Percentiles rank a stretch among this genome's conserved stretches.
These are phyloP conservation scores for Brachyptera risi DNA, from an alignment of 2,888 invertebrate species.

Conservation along the genomic window DNA sequence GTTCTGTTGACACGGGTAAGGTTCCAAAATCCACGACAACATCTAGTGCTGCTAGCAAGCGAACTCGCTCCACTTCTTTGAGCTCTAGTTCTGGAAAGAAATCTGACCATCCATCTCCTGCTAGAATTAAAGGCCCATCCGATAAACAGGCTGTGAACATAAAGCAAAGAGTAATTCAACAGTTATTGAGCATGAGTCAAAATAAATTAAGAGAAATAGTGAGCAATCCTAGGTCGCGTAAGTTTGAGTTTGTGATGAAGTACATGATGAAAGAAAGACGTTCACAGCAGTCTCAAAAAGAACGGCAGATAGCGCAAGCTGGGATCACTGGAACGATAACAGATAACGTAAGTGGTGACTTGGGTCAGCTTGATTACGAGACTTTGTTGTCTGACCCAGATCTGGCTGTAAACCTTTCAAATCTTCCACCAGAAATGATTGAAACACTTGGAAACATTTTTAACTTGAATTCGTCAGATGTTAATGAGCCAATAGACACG, in stretches of 20 bases:
- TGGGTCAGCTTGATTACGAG: constrained; percentile 14
- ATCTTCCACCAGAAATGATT: constrained; percentile 28
- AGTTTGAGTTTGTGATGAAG: constrained; percentile 31
- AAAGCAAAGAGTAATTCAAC: constrained; percentile 27
- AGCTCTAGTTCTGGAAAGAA: neutral
- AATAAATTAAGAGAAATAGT: constrained; percentile 31
- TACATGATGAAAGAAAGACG: constrained; percentile 32
- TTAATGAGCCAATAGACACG: neutral
- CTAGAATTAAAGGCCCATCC: neutral
- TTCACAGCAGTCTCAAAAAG: constrained; percentile 25
- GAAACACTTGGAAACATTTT: constrained; percentile 28
- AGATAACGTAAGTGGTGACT: neutral
- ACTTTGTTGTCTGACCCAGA: constrained; percentile 25
- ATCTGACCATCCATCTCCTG: neutral
- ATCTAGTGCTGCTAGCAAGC: neutral
- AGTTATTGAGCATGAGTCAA: constrained; percentile 28
- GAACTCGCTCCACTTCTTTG: neutral
- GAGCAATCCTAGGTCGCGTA: constrained; percentile 30
- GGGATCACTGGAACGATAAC: constrained; percentile 17
- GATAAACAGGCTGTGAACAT: neutral
- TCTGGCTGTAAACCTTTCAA: constrained; percentile 24
- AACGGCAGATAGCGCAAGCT: constrained; percentile 27
- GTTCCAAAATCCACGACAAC: neutral
- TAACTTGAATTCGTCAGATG: constrained; percentile 19
- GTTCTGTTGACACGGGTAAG: neutral